Evolutionary conservation across 2,113 vertebrate species (phyloP).

Genomic region (Microtus pennsylvanicus): DNA sequence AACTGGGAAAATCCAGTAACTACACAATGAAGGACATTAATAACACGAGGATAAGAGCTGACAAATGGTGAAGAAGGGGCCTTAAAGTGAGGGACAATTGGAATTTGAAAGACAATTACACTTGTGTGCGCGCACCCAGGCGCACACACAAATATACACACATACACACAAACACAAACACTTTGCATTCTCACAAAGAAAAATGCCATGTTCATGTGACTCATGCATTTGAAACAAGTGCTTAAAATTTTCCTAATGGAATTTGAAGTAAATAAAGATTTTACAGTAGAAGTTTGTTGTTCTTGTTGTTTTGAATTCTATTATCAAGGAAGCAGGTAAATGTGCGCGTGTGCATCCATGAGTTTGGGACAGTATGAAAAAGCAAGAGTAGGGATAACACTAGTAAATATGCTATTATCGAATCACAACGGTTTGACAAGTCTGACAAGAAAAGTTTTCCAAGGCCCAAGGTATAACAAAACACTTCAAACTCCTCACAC

Average conservation of each 20-base stretch:
- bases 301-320: background rate
- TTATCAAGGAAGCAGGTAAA: background rate
- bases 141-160: background rate
- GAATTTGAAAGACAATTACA: background rate
- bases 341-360: background rate
- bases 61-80: background rate
- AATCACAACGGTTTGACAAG: background rate
- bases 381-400: background rate
- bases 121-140: accelerated
- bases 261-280: background rate
- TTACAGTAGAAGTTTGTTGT: background rate
- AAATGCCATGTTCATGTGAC: background rate
- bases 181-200: background rate
- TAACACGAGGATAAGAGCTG: background rate
- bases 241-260: background rate
- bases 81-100: background rate
- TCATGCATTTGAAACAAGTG: background rate
- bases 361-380: background rate
- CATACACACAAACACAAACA: background rate
- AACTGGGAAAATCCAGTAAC: background rate
- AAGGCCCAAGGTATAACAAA: slow-evolving; percentile 3
- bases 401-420: background rate
- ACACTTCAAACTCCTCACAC: background rate
- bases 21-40: background rate
- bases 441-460: slow-evolving; percentile 34